Evolutionary conservation across 2,888 invertebrate genomes (phyloP), one percentile per base, ranked within the genome.

Genomic region (Melieria crassipennis): DNA sequence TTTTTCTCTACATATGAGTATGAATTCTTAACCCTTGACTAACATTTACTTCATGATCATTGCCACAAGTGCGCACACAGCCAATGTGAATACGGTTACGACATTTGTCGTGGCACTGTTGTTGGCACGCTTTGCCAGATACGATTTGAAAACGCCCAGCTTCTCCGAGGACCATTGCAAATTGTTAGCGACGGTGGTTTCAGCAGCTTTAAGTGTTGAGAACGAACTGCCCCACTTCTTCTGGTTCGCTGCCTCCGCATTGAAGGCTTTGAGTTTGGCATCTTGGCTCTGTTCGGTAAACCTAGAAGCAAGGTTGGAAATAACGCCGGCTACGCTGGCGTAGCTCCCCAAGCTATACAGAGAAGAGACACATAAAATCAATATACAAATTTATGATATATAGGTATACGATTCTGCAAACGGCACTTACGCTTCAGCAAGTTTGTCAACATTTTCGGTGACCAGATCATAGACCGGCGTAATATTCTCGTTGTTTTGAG

Each of bases 391-490:
- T n/a, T n/a, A 50, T 56, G 16, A 47, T 6, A 43, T 9, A 1
- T 30, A n/a, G n/a, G n/a, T n/a, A 7, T 10, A 55, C 11, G 2
- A 45, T 45, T 52, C 45, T n/a, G 45, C 4, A 30, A 1, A 30
- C 10, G 13, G 6, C 50, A 78, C 85, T 83, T 85, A 86, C 86
- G 85, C 78, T 5, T 48, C 42, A 11, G 78, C 77, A n/a, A 86
- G 69, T 0, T 73, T 65, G 0, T 81, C 77, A 55, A 71, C 64
- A 13, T 83, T 77, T 1, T 64, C 58, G 0, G 79, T 84, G 5
- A 92, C 80, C 69, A 89, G 88, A 0, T 89, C 83, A 65, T 91
- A 85, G 0, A 90, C 91, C 0, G 89, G 77, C 4, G 87, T 82
- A 1, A 90, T 84, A 70, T 91, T 89, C 74, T 87, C 87, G 62